These are phyloP conservation scores for Nebria ingens DNA, from an alignment of 1,140 invertebrate species.

Conservation along the genomic window DNA sequence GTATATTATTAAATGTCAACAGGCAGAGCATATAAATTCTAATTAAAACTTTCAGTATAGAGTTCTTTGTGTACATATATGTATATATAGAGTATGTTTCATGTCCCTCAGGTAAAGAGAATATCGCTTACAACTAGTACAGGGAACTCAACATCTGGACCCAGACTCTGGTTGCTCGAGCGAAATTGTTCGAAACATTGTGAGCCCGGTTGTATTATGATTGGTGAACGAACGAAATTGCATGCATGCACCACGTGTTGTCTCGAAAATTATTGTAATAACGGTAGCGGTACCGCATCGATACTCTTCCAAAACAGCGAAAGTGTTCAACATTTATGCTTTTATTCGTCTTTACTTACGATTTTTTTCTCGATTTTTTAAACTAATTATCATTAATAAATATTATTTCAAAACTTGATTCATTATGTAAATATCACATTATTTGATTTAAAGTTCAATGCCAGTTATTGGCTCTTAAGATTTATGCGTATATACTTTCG, in stretches of 20 bases:
- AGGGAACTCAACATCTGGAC: slow-evolving; percentile 65
- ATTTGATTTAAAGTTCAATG: no score
- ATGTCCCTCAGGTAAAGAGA: slow-evolving; percentile 54
- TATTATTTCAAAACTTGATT: no score
- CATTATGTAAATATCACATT: no score
- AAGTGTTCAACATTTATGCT: neutral
- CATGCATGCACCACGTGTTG: slow-evolving; percentile 77
- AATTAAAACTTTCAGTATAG: neutral
- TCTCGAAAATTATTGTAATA: slow-evolving; percentile 61
- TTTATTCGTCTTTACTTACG: no score
- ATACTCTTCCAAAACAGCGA: neutral
- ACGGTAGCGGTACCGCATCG: slow-evolving; percentile 43
- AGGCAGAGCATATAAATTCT: neutral
- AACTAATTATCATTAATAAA: no score
- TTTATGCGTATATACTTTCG: no score
- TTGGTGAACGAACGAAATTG: slow-evolving; percentile 74
- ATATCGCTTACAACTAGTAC: slow-evolving; percentile 75
- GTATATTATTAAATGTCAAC: neutral
- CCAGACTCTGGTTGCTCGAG: slow-evolving; percentile 71
- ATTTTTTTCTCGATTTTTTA: no score
- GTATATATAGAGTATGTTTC: neutral
- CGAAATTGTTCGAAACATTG: slow-evolving; percentile 71
- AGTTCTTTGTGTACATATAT: neutral
- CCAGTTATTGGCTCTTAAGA: no score
- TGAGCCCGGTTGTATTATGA: slow-evolving; percentile 75